phyloP scores from a whole-genome alignment of 2,797 vertebrate species.

The Muraenolepis orangiensis region DNA sequence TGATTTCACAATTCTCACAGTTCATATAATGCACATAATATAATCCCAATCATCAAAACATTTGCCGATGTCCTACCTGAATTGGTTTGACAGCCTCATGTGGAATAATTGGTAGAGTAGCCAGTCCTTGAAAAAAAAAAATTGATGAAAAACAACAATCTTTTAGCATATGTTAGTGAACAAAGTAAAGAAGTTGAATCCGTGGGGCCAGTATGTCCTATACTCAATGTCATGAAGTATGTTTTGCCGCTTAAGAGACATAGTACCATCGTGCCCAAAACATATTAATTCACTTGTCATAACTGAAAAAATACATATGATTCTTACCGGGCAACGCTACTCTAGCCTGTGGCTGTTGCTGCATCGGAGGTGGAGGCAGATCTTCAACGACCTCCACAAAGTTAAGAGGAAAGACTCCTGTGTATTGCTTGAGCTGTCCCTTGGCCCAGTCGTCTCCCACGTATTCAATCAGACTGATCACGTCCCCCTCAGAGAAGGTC shows the following conservation, averaged over 20 bases:
- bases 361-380: constrained; percentile 59
- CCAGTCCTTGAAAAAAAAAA: constrained; percentile 55
- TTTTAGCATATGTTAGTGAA: not conserved
- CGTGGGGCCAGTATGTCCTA: not conserved
- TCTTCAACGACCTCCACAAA: constrained; percentile 90
- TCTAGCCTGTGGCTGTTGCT: constrained; percentile 48
- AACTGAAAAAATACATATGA: not conserved
- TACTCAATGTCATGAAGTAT: not conserved
- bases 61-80: constrained; percentile 57
- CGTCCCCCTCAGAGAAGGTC: constrained; percentile 88
- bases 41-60: not conserved
- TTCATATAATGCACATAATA: not conserved
- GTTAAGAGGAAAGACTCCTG: constrained; percentile 89
- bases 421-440: constrained; percentile 72
- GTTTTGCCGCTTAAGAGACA: not conserved
- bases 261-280: not conserved
- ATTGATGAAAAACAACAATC: constrained; percentile 1
- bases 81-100: constrained; percentile 37
- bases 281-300: not conserved
- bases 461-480: constrained; percentile 83
- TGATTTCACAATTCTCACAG: not conserved
- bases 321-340: constrained; percentile 65
- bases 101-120: constrained; percentile 24
- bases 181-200: not conserved
- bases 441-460: constrained; percentile 88